These are phyloP conservation scores for Intellagama lesueurii DNA, from an alignment of 2,797 vertebrate genomes.

Conservation along the genomic window DNA sequence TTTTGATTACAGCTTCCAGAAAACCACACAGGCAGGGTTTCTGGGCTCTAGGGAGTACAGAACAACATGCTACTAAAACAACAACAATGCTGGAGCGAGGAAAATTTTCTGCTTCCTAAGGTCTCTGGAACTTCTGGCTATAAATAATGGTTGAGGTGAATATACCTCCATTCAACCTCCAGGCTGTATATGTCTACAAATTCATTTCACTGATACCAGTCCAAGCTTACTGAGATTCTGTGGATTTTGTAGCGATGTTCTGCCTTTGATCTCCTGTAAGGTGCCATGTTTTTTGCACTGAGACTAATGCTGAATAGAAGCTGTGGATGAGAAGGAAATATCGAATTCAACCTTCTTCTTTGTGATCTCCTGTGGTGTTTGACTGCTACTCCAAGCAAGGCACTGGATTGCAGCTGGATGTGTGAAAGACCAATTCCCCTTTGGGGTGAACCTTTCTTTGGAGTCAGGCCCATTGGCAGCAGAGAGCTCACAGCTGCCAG, in stretches of 20 bases:
- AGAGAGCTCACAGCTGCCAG: background rate
- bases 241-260: background rate
- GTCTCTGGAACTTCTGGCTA: background rate
- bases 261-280: background rate
- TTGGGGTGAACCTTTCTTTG: background rate
- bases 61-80: background rate
- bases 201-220: background rate
- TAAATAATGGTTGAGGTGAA: background rate
- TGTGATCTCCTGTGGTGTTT: background rate
- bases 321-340: background rate
- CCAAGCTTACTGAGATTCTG: background rate
- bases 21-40: background rate
- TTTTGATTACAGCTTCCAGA: background rate
- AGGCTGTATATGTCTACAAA: background rate
- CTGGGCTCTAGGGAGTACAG: too few species aligned
- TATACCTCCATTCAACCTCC: background rate
- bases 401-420: background rate
- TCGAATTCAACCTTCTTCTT: background rate
- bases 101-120: background rate
- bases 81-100: too few species aligned
- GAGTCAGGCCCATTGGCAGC: background rate
- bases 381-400: accelerated
- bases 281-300: background rate
- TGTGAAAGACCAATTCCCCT: background rate
- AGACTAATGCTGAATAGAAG: background rate